phyloP scores from a whole-genome alignment of 1,140 invertebrate species.

The Grapholita molesta region DNA sequence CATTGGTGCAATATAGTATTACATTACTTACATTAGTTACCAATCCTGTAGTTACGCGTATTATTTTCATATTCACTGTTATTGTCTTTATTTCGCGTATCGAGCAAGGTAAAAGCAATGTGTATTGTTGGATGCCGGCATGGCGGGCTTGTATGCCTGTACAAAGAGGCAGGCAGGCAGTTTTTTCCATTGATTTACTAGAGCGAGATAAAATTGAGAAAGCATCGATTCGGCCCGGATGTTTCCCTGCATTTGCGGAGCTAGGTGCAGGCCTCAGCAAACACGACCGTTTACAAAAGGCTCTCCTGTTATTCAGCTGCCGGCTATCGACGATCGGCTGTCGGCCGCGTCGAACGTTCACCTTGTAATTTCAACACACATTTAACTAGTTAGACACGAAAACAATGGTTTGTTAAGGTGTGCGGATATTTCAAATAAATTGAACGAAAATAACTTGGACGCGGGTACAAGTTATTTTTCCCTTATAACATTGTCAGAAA shows the following conservation, averaged over 20 bases:
- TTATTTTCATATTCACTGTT: not conserved
- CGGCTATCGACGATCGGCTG: not conserved
- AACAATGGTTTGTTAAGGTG: not conserved
- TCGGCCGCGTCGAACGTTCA: not conserved
- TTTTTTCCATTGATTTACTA: constrained; percentile 16
- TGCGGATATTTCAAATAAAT: not conserved
- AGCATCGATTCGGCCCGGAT: constrained; percentile 5
- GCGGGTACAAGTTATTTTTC: too few relatives aligned
- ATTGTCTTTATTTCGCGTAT: not conserved
- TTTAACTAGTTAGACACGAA: not conserved
- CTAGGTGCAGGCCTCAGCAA: constrained; percentile 5
- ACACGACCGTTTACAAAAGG: not conserved
- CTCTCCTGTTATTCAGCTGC: not conserved
- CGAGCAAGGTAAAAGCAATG: not conserved
- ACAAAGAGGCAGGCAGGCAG: not conserved
- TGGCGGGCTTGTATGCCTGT: not conserved
- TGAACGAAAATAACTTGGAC: too few relatives aligned
- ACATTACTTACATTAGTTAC: too few relatives aligned
- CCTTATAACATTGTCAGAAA: not conserved
- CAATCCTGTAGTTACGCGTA: too few relatives aligned
- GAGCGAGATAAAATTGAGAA: constrained; percentile 13
- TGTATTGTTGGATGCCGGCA: not conserved
- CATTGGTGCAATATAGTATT: not conserved
- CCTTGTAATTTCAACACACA: constrained; percentile 4
- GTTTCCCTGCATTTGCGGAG: constrained; percentile 5